Evolutionary conservation across 2,797 vertebrate species (phyloP), one percentile per base, ranked within the genome.

Genomic region (Protosalanx chinensis): DNA sequence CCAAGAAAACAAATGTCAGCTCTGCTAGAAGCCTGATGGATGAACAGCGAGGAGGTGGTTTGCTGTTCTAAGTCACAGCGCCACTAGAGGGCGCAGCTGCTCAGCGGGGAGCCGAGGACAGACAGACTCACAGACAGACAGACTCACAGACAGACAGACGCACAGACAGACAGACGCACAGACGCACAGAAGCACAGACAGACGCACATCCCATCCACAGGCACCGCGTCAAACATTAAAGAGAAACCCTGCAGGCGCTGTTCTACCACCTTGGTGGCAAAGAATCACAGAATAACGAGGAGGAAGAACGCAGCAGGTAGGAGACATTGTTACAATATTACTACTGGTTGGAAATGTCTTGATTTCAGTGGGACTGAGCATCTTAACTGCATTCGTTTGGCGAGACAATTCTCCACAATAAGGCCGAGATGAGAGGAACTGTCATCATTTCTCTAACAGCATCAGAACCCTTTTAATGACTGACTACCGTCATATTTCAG

Each of bases 211-310:
- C 67, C 56, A 61, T n/a, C 12, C 23, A 37, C 18, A 64, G 32
- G 29, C 61, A 56, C 87, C 91, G 88, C 91, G 89, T 91, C 90
- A 92, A 87, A 74, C 81, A 88, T 46, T 12, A 46, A 86, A 81
- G 86, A 62, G 53, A 75, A 77, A 77, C 86, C 76, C 88, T 88
- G 88, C 87, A 76, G 72, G 71, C 64, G 72, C 77, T 64, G 56
- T 86, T 87, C 85, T 82, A 72, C 85, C 88, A 87, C 88, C 76
- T 87, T 84, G 83, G 82, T 73, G 79, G 30, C 60, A 20, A 32
- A 70, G 12, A 64, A 64, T 71, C 64, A 81, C 68, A 75, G 68
- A 16, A 37, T 33, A 15, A 67, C 74, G 10, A 67, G 64, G 27
- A 71, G 49, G 74, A 18, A 51, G 62, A 56, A 73, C 57, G 65